Evolutionary conservation across 2,113 vertebrate species (phyloP).

Genomic region (Archocentrus centrarchus): DNA sequence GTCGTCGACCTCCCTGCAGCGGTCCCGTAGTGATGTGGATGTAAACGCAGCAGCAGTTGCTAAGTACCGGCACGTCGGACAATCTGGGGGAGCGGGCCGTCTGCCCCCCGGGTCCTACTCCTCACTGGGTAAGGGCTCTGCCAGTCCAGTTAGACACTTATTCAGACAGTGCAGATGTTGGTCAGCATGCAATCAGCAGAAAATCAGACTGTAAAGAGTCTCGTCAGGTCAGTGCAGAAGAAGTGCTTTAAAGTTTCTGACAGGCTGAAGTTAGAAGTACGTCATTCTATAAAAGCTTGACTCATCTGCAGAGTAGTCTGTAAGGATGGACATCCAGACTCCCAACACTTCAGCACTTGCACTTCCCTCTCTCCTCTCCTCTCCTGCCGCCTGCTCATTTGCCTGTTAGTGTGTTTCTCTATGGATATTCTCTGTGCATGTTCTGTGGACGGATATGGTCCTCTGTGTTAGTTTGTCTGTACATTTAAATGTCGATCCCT

Average conservation of each 20-base stretch:
- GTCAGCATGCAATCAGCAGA: conserved; percentile 35
- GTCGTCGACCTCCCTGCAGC: conserved; percentile 87
- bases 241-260: neutral
- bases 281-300: neutral
- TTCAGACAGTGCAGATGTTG: conserved; percentile 16
- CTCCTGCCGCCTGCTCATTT: conserved; percentile 39
- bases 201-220: conserved; percentile 5
- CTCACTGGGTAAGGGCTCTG: conserved; percentile 87
- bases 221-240: conserved; percentile 7
- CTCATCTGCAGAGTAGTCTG: neutral
- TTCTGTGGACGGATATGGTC: conserved; percentile 25
- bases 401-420: conserved; percentile 51
- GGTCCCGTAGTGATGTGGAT: conserved; percentile 95
- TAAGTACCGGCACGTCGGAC: conserved; percentile 88
- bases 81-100: conserved; percentile 80
- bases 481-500: conserved; percentile 6
- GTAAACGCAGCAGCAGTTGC: conserved; percentile 93
- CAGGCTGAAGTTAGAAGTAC: neutral
- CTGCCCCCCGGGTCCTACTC: conserved; percentile 89
- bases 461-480: conserved; percentile 12
- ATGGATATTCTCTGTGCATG: conserved; percentile 60
- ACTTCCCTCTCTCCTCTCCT: conserved; percentile 32
- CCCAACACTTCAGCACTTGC: conserved; percentile 32
- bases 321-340: conserved; percentile 5
- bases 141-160: conserved; percentile 30